Conservation (phyloP, 1,140 invertebrate genomes). For the Polypedilum vanderplanki region DNA sequence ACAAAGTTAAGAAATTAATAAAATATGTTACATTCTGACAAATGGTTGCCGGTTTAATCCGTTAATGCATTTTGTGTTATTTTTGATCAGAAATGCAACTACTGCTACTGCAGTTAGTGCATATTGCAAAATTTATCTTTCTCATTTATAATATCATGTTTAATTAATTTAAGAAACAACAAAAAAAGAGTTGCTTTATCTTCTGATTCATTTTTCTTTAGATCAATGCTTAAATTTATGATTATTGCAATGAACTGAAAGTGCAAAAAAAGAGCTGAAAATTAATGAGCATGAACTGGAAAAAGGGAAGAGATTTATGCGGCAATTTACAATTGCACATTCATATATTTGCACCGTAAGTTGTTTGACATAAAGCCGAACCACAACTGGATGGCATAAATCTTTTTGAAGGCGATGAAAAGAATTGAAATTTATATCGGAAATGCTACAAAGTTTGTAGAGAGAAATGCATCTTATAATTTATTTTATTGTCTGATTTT, state of each 20-base stretch:
- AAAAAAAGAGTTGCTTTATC: not conserved
- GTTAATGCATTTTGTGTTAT: not conserved
- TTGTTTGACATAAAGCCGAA: not conserved
- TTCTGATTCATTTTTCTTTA: not conserved
- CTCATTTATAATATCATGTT: slow-evolving; percentile 3
- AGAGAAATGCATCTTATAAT: not conserved
- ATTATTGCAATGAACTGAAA: slow-evolving; percentile 6
- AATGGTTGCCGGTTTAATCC: not conserved
- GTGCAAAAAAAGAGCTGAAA: not conserved
- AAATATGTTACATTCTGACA: not conserved
- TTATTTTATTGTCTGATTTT: slow-evolving; percentile 1
- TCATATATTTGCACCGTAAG: not conserved
- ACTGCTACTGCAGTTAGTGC: not conserved
- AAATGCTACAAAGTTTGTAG: not conserved
- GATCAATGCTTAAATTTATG: not conserved
- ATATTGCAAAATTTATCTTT: not conserved
- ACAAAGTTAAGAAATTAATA: not conserved
- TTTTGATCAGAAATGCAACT: not conserved
- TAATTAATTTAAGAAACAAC: not conserved
- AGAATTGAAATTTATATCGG: not conserved
- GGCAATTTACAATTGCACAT: not conserved
- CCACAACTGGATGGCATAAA: not conserved
- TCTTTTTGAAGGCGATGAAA: not conserved
- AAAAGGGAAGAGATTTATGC: slow-evolving; percentile 5
- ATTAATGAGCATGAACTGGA: not conserved